Percentiles rank a stretch among this genome's conserved stretches.
These are phyloP conservation scores for Aratinga solstitialis DNA, from an alignment of 2,797 vertebrate genomes.

Conservation along the genomic window DNA sequence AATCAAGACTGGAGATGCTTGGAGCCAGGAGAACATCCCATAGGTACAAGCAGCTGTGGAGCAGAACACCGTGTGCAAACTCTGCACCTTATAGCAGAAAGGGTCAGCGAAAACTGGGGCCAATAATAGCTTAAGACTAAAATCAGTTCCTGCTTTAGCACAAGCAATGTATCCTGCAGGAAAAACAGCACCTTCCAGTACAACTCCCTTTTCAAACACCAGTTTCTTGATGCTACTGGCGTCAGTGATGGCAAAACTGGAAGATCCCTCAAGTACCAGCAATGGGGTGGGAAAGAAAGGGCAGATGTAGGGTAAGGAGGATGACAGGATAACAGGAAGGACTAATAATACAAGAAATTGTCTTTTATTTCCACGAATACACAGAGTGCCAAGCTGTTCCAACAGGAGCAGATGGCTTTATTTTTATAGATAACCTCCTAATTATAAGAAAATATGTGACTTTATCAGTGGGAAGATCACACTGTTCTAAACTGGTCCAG, in stretches of 20 bases:
- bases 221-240: neutral
- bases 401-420: neutral
- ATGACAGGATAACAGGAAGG: fast-evolving
- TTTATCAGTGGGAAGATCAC: neutral
- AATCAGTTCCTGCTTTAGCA: neutral
- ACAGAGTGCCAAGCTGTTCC: neutral
- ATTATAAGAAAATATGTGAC: neutral
- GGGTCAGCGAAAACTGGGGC: neutral
- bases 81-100: neutral
- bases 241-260: neutral
- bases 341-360: neutral
- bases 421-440: neutral
- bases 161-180: neutral
- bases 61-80: neutral
- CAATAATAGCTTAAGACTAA: neutral
- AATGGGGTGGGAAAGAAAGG: neutral
- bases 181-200: neutral
- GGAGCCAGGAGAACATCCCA: neutral
- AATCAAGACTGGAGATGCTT: neutral
- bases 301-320: neutral
- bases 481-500: neutral
- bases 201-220: neutral
- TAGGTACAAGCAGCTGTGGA: neutral
- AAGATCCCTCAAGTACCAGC: neutral
- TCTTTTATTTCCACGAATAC: neutral